Evolutionary conservation across 2,797 vertebrate species (phyloP).

Genomic region (Lacerta agilis): DNA sequence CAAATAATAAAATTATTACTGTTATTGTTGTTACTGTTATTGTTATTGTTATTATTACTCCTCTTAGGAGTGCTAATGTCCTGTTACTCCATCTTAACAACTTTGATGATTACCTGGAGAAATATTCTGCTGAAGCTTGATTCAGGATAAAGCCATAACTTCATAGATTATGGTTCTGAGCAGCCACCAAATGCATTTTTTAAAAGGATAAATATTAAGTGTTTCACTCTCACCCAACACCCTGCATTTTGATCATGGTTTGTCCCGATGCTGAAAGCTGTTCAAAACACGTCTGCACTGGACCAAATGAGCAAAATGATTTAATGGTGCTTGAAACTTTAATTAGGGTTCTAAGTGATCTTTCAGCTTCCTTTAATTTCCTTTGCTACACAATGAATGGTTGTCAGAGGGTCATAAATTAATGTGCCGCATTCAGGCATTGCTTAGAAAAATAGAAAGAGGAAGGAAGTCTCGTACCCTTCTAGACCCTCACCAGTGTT

Average conservation of each 20-base stretch:
- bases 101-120: not conserved
- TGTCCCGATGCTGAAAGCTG: not conserved
- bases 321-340: constrained; percentile 38
- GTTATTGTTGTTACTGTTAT: no score
- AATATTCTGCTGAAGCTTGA: not conserved
- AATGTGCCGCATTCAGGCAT: not conserved
- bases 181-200: not conserved
- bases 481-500: not conserved
- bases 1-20: no score
- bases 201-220: no score
- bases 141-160: not conserved
- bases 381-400: constrained; percentile 8
- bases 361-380: constrained; percentile 39
- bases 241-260: not conserved
- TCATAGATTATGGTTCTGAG: not conserved
- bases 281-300: constrained; percentile 6
- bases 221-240: not conserved
- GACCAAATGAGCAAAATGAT: constrained; percentile 19
- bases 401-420: constrained; percentile 22
- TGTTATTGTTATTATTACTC: no score
- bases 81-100: not conserved
- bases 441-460: constrained; percentile 6
- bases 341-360: constrained; percentile 39
- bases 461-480: not conserved
- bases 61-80: not conserved